A percentile compares a stretch with the other conserved stretches of the same genome.
Evolutionary conservation across 1,140 invertebrate genomes (phyloP).

Genomic region (Hycleus cichorii): DNA sequence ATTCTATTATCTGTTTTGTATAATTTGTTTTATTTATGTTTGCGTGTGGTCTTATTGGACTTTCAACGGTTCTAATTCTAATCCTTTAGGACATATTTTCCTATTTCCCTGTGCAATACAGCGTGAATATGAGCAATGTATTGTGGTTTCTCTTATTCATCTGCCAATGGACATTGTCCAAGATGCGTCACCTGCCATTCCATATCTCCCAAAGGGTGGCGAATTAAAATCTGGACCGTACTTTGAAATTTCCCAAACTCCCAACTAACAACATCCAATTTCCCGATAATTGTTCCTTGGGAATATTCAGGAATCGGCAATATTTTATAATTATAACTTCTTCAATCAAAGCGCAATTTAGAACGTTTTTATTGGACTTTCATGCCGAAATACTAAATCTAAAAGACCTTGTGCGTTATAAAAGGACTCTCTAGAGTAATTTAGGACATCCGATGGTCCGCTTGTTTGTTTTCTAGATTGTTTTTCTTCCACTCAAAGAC

Average conservation of each 20-base stretch:
- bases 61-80: slow-evolving; percentile 4
- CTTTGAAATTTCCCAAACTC: not conserved
- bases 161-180: slow-evolving; percentile 31
- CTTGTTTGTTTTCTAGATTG: too few relatives aligned
- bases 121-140: slow-evolving; percentile 32
- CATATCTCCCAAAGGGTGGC: slow-evolving; percentile 16
- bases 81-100: slow-evolving; percentile 22
- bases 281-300: not conserved
- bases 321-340: too few relatives aligned
- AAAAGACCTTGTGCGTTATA: too few relatives aligned
- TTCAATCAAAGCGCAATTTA: too few relatives aligned
- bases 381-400: too few relatives aligned
- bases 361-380: too few relatives aligned
- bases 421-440: too few relatives aligned
- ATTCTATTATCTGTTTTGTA: not conserved
- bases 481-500: too few relatives aligned
- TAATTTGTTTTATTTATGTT: not conserved
- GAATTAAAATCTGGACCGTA: slow-evolving; percentile 1
- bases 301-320: not conserved
- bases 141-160: slow-evolving; percentile 29
- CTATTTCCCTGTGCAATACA: slow-evolving; percentile 25
- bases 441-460: too few relatives aligned
- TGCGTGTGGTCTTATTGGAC: slow-evolving; percentile 15
- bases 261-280: not conserved
- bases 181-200: slow-evolving; percentile 28